Evolutionary conservation across 2,888 invertebrate genomes (phyloP).

Genomic region (Dynastes grantii): DNA sequence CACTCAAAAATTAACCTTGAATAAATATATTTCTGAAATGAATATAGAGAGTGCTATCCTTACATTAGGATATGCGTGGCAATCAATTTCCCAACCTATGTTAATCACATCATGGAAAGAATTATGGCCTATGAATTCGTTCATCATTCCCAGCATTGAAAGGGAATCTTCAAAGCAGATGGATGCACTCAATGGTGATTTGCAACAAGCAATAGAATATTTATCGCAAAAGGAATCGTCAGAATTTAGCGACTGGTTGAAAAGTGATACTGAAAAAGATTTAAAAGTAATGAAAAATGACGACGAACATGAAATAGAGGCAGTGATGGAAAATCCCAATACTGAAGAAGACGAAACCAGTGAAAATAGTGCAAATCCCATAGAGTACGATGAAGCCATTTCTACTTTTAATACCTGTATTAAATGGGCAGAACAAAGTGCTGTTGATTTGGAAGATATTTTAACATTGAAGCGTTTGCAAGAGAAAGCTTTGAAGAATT

Average conservation of each 20-base stretch:
- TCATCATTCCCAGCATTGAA: neutral
- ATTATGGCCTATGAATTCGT: neutral
- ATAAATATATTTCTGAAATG: neutral
- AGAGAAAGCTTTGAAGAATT: conserved; percentile 7
- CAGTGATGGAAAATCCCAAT: neutral
- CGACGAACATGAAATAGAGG: neutral
- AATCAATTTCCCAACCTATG: neutral
- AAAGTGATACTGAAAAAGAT: neutral
- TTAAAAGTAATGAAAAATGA: neutral
- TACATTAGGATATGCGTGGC: neutral
- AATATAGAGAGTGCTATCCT: neutral
- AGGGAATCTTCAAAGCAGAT: neutral
- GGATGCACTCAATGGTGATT: neutral
- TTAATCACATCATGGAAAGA: conserved; percentile 5
- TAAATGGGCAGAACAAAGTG: conserved; percentile 23
- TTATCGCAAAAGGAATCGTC: neutral
- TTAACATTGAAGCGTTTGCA: neutral
- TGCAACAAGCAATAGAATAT: conserved; percentile 7
- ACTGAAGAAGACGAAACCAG: neutral
- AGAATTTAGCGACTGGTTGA: conserved; percentile 18
- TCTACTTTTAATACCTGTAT: conserved; percentile 13
- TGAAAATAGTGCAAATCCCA: neutral
- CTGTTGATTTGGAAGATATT: neutral
- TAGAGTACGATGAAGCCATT: neutral
- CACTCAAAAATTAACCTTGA: neutral